phyloP scores from a whole-genome alignment of 2,113 vertebrate genomes.

The Phrynosoma blainvillii region DNA sequence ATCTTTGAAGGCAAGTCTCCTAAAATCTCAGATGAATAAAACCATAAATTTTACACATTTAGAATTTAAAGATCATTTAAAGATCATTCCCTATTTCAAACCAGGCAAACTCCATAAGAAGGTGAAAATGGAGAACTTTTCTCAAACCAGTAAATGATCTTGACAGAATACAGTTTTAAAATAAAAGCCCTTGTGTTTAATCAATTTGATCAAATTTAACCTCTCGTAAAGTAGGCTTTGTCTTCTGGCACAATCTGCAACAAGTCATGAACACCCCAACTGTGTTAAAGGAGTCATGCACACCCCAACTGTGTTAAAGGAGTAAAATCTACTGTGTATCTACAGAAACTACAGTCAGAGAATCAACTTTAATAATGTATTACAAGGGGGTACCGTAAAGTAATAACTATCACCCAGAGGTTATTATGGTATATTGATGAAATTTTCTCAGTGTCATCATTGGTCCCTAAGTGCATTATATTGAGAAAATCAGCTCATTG shows the following conservation, averaged over 20 bases:
- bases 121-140: slow-evolving; percentile 44
- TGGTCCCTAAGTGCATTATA: too few species aligned
- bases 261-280: slow-evolving; percentile 72
- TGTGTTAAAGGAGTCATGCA: slow-evolving; percentile 71
- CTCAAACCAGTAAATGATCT: slow-evolving; percentile 56
- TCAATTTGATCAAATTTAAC: slow-evolving; percentile 76
- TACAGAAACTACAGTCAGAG: slow-evolving; percentile 66
- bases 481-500: too few species aligned
- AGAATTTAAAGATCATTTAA: slow-evolving; percentile 40
- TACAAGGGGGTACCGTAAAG: slow-evolving; percentile 10
- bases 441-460: too few species aligned
- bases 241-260: slow-evolving; percentile 25
- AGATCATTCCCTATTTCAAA: slow-evolving; percentile 47
- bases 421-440: too few species aligned
- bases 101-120: slow-evolving; percentile 38
- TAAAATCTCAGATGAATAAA: not conserved
- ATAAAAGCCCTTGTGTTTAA: slow-evolving; percentile 68
- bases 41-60: not conserved
- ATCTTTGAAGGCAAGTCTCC: not conserved
- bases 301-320: slow-evolving; percentile 69
- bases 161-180: slow-evolving; percentile 53
- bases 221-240: slow-evolving; percentile 72
- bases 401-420: too few species aligned
- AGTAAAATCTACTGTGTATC: slow-evolving; percentile 64
- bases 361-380: slow-evolving; percentile 73